Base-by-base conservation (phyloP, 1,140 invertebrate species). In the Goniozus legneri region DNA sequence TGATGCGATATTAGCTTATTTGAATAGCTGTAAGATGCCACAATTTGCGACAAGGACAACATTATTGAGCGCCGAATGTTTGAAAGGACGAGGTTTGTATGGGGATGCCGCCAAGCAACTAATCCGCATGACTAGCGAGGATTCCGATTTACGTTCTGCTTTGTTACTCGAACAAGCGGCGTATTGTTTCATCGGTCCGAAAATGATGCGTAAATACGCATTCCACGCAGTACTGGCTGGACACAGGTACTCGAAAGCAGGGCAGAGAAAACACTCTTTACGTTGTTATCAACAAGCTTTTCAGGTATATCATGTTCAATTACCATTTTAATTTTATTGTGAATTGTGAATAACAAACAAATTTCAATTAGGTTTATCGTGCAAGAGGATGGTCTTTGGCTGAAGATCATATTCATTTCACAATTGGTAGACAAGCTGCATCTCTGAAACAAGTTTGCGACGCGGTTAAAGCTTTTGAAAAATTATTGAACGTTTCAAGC, bases 201-300 rank as follows among this genome's bases (percentile, higher is more conserved):
- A 83, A 12, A 89, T 93, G 85, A 82, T 89, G 48, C 79, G 95
- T 35, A 98, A 97, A 73, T 97, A 95, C 72, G 91, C 95, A n/a
- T 97, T 98, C 70, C 93, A 98, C 64, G 89, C 94, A 79, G 93
- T 98, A 14, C 77, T 98, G 12, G 92, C 95, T 36, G 95, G 95
- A 3, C 91, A 97, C 72, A 78, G 94, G 44, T 97, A 84, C 70
- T 88, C 89, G 3, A 96, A 97, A 73, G 89, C 93, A 10, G 89
- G 90, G 0, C 92, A 95, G 66, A 84, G 87, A 44, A 88, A 85
- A 66, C 94, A 97, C 77, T 90, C 93, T 0, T 80, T 96, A 37
- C 78, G 93, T 50, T 92, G 91, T 60, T 98, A 98, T 65, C 84
- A 86, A 49, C 92, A 95, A 77, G 93, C 94, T 15, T 86, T 91